These are phyloP conservation scores for Tethya wilhelma DNA, from an alignment of 37 sponge, comb jelly and placozoan genomes.

Conservation along the genomic window DNA sequence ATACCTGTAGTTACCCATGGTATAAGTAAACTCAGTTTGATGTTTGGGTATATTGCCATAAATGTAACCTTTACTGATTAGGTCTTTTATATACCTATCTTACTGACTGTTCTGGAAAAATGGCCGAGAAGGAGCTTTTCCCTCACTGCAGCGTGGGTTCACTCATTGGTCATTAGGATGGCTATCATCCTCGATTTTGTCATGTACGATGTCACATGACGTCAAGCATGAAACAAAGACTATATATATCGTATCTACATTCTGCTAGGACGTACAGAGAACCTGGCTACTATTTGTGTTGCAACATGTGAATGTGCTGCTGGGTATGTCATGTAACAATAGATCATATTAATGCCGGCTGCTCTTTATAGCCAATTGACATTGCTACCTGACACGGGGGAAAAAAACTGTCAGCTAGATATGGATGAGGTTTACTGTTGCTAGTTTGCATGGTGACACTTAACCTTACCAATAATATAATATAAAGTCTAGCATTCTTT, in stretches of 20 bases:
- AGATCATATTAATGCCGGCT: too few relatives aligned
- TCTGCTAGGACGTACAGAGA: constrained; percentile 22
- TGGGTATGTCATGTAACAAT: constrained; percentile 52
- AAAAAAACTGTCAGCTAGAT: too few relatives aligned
- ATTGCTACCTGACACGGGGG: too few relatives aligned
- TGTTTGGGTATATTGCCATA: too few relatives aligned
- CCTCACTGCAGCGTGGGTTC: constrained; percentile 36
- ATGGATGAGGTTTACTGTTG: too few relatives aligned
- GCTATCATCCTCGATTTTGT: not conserved
- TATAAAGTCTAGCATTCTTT: not conserved
- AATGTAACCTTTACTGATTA: too few relatives aligned
- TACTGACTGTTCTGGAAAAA: not conserved
- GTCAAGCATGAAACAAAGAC: not conserved
- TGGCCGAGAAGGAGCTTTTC: constrained; percentile 28
- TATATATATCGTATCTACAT: constrained; percentile 10
- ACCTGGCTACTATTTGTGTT: not conserved
- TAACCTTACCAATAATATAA: too few relatives aligned
- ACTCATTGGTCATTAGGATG: not conserved
- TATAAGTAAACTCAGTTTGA: too few relatives aligned
- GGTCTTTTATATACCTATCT: not conserved
- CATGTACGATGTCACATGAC: not conserved
- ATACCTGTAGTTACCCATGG: too few relatives aligned
- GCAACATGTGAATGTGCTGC: constrained; percentile 78
- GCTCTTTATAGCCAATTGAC: too few relatives aligned
- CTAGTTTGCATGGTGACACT: too few relatives aligned